Evolutionary conservation across 2,113 vertebrate genomes (phyloP).

Genomic region (Oenanthe oenanthe): DNA sequence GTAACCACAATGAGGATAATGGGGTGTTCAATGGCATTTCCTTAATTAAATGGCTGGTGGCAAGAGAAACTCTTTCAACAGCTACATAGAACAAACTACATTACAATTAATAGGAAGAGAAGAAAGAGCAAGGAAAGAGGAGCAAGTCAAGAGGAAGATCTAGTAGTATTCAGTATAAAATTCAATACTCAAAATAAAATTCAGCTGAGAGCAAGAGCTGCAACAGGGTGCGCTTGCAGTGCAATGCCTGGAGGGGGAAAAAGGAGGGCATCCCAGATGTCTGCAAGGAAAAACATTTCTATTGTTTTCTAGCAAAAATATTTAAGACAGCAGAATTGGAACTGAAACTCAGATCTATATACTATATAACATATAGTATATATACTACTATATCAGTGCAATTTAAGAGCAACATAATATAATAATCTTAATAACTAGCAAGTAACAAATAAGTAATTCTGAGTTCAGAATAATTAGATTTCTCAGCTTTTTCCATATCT

Average conservation of each 20-base stretch:
- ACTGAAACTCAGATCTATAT: background rate
- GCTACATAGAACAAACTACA: background rate
- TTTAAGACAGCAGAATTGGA: background rate
- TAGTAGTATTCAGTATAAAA: background rate
- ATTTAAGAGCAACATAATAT: background rate
- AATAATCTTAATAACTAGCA: background rate
- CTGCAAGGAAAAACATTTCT: background rate
- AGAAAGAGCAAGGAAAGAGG: background rate
- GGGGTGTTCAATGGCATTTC: background rate
- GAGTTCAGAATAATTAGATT: background rate
- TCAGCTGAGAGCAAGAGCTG: background rate
- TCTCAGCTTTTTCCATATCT: background rate
- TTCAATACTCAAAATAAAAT: background rate
- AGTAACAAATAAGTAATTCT: background rate
- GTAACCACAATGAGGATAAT: background rate
- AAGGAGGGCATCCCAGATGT: background rate
- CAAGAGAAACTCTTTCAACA: background rate
- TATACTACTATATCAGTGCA: background rate
- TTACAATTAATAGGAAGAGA: background rate
- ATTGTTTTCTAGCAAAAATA: background rate
- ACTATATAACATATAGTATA: too few relatives aligned
- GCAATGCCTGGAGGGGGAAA: background rate
- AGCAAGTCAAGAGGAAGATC: background rate
- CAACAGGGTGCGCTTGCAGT: background rate
- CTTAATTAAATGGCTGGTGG: background rate